phyloP scores from a whole-genome alignment of 2,797 vertebrate species.

The Buphagus erythrorhynchus region DNA sequence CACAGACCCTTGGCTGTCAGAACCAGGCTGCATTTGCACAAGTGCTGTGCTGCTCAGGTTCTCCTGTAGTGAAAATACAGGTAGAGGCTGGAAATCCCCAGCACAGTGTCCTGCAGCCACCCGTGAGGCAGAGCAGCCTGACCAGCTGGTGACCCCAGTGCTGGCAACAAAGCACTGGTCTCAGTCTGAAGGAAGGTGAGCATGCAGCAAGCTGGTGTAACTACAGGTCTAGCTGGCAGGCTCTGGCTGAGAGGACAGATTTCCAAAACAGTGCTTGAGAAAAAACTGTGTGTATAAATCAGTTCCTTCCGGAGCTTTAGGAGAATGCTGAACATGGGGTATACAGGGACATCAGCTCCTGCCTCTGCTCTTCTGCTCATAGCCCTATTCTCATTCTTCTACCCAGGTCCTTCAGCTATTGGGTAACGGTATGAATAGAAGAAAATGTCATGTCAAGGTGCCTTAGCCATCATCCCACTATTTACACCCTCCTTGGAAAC shows the following conservation, averaged over 20 bases:
- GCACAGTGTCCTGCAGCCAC: not conserved
- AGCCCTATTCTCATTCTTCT: not conserved
- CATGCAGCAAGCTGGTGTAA: rapidly evolving
- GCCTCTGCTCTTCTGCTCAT: not conserved
- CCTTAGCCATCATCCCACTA: not conserved
- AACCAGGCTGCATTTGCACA: not conserved
- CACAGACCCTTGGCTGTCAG: not conserved
- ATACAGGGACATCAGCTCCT: not conserved
- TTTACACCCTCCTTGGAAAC: not conserved
- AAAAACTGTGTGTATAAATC: not conserved
- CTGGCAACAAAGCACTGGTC: rapidly evolving
- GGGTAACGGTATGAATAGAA: not conserved
- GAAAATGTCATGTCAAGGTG: not conserved
- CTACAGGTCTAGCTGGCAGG: not conserved
- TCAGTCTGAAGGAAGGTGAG: not conserved
- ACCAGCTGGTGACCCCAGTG: rapidly evolving
- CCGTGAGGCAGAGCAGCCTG: not conserved
- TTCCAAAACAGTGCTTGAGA: not conserved
- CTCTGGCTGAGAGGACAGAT: not conserved
- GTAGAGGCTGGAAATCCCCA: not conserved
- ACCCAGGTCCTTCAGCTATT: not conserved
- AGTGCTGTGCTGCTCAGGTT: rapidly evolving
- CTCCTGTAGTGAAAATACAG: not conserved
- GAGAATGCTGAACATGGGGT: not conserved
- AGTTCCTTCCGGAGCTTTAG: not conserved